Evolutionary conservation across 2,113 vertebrate genomes (phyloP).

Genomic region (Campylomormyrus tamandua): DNA sequence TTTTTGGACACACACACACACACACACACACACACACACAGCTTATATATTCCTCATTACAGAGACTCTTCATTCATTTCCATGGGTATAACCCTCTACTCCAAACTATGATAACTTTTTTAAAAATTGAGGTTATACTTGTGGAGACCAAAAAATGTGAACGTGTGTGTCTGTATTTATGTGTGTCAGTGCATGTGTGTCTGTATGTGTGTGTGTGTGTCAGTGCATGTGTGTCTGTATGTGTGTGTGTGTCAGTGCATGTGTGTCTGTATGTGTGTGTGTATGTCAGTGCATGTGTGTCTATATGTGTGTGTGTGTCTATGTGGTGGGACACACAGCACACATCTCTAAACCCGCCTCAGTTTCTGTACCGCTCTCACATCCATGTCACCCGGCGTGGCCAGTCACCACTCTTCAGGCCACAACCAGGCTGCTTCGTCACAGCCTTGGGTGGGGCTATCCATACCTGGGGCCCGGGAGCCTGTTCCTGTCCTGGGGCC

Average conservation of each 20-base stretch:
- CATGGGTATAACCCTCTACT: too few relatives aligned
- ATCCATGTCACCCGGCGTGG: neutral
- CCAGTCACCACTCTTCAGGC: neutral
- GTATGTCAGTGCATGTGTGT: neutral
- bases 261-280: neutral
- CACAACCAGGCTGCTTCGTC: neutral
- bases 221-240: neutral
- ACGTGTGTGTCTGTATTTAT: too few relatives aligned
- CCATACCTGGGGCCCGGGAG: too few relatives aligned
- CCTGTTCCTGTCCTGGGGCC: too few relatives aligned
- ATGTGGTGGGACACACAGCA: neutral
- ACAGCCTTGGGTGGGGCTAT: neutral
- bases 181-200: too few relatives aligned
- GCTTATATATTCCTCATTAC: too few relatives aligned
- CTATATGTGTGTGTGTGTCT: neutral
- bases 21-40: too few relatives aligned
- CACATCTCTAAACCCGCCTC: neutral
- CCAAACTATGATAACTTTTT: too few relatives aligned
- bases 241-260: neutral
- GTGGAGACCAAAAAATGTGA: too few relatives aligned
- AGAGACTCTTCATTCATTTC: too few relatives aligned
- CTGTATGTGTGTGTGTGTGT: neutral
- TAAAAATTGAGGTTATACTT: too few relatives aligned
- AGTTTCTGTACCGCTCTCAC: neutral
- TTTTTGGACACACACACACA: too few relatives aligned